A percentile compares a stretch with the other conserved stretches of the same genome.
These are phyloP conservation scores for Chloromyia formosa DNA, from an alignment of 2,888 invertebrate species.

Conservation along the genomic window DNA sequence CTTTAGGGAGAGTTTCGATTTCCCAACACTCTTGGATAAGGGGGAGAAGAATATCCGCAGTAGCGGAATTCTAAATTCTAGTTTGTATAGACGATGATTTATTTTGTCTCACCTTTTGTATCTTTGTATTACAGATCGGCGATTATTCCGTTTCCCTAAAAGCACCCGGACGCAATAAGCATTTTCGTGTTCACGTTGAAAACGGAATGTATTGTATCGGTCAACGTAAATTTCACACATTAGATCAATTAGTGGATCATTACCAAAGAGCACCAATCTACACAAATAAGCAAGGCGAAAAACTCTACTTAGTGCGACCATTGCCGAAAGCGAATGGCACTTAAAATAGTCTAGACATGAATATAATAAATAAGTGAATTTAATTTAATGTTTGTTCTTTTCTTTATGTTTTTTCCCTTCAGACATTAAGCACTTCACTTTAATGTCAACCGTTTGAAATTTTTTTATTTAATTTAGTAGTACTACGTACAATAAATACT, in stretches of 20 bases:
- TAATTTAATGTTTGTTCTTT: conserved; percentile 19
- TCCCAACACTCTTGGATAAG: too few relatives aligned
- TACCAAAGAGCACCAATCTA: conserved; percentile 99
- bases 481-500: conserved; percentile 9
- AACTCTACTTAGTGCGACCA: conserved; percentile 94
- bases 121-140: conserved; percentile 78
- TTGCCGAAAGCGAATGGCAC: conserved; percentile 74
- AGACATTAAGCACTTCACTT: too few relatives aligned
- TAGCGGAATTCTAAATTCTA: too few relatives aligned
- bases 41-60: too few relatives aligned
- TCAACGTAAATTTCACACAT: conserved; percentile 93
- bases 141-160: conserved; percentile 98
- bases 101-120: conserved; percentile 52
- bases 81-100: too few relatives aligned
- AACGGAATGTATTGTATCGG: conserved; percentile 95
- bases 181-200: conserved; percentile 97
- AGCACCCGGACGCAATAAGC: conserved; percentile 97
- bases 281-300: conserved; percentile 97
- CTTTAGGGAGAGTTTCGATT: too few relatives aligned
- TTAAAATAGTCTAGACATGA: conserved; percentile 54
- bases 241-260: conserved; percentile 97
- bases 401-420: conserved; percentile 34
- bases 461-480: conserved; percentile 35
- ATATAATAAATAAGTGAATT: conserved; percentile 24
- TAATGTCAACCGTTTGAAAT: conserved; percentile 1